Evolutionary conservation across 2,888 invertebrate genomes (phyloP).

Genomic region (Aporophyla nigra): DNA sequence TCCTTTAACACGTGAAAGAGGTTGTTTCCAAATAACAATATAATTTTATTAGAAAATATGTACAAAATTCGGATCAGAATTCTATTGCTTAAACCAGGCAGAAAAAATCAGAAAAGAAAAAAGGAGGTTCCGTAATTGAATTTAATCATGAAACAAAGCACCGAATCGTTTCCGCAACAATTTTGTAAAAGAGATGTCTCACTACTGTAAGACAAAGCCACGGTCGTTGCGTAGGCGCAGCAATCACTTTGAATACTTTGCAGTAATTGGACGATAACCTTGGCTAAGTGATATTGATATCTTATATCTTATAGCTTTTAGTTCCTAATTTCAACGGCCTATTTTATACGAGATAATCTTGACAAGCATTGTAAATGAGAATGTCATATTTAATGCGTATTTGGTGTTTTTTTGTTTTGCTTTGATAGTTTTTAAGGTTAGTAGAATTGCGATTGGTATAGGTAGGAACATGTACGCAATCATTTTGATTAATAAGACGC

Average conservation of each 20-base stretch:
- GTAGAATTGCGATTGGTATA: conserved; percentile 2
- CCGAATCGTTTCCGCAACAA: conserved; percentile 3
- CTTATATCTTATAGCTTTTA: conserved; percentile 52
- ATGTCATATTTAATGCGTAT: conserved; percentile 55
- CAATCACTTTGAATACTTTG: conserved; percentile 63
- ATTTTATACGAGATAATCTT: conserved; percentile 57
- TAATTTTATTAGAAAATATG: conserved; percentile 3
- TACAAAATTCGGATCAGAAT: background rate
- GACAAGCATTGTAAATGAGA: conserved; percentile 60
- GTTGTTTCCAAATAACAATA: background rate
- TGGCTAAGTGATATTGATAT: conserved; percentile 63
- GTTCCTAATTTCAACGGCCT: conserved; percentile 62
- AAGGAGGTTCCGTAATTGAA: background rate
- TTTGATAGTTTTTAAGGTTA: conserved; percentile 29
- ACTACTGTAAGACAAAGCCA: conserved; percentile 72
- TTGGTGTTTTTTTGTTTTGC: conserved; percentile 39
- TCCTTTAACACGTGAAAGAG: background rate
- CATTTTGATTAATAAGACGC: conserved; percentile 34
- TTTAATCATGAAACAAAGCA: conserved; percentile 34
- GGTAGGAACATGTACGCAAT: conserved; percentile 22
- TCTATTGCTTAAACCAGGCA: conserved; percentile 5
- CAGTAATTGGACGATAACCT: conserved; percentile 67
- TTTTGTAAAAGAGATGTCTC: conserved; percentile 71
- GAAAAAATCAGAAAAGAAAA: background rate
- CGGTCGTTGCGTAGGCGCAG: conserved; percentile 68